Base-by-base conservation (phyloP, 2,113 vertebrate species). In the Hylia prasina region DNA sequence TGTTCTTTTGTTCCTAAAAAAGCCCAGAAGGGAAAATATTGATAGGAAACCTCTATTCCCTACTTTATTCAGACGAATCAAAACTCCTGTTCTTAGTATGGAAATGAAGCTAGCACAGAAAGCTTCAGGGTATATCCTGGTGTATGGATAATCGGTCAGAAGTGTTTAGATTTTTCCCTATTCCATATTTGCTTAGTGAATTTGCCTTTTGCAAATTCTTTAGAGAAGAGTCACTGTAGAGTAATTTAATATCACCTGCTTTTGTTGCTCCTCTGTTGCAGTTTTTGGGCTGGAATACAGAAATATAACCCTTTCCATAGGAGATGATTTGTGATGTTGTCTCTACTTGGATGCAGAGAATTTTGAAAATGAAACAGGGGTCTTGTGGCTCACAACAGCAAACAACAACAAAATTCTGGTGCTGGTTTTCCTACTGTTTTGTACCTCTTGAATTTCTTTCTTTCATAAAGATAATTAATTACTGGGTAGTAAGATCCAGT, bases 391-490 rank as follows among this genome's bases (percentile, higher is more conserved):
- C 31, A 53, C 10, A 3, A 44, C 30, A 57, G 65, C 33, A 56
- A 1, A 6, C 11, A 22, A 12, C n/a, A n/a, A n/a, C n/a, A 20
- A 3, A n/a, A 28, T 7, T 30, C 50, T n/a, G 2, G 3, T 8
- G 2, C 48, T 53, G 9, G 2, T 65, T 53, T 82, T 82, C 15
- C 22, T 57, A 13, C 28, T 66, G 6, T 25, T 58, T 48, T 57
- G 9, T 22, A 6, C 6, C 2, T 53, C 37, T 40, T 21, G 13
- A 61, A 39, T 79, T 70, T 88, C 28, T 79, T 88, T 48, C 25
- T 71, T 24, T 85, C 22, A 24, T 60, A 35, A 61, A 47, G 14
- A 5, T 13, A 28, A 33, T 30, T 42, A 50, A 39, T 71, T 57
- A 22, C 12, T 44, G 23, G 25, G 16, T 20, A 15, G 3, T 47